These are phyloP conservation scores for Pyrgilauda ruficollis DNA, from an alignment of 2,113 vertebrate genomes.

Conservation along the genomic window DNA sequence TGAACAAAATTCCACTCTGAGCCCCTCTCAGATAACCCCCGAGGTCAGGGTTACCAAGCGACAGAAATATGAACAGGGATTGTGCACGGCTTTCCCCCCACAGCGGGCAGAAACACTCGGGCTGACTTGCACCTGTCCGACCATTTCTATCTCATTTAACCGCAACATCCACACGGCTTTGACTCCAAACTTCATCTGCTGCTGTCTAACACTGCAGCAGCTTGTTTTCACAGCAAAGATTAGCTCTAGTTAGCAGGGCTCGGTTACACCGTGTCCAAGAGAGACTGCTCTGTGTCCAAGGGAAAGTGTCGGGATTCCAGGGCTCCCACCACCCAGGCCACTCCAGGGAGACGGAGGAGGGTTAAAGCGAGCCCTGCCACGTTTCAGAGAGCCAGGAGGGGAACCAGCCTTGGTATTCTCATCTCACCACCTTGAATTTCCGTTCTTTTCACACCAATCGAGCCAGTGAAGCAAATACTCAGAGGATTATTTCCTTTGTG, in stretches of 20 bases:
- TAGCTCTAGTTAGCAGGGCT: neutral
- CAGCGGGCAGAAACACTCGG: neutral
- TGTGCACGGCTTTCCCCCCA: neutral
- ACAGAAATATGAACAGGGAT: neutral
- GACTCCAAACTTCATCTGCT: neutral
- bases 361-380: neutral
- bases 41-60: constrained; percentile 49
- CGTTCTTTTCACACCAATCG: constrained; percentile 64
- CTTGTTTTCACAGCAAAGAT: neutral
- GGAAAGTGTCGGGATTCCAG: neutral
- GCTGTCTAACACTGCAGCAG: neutral
- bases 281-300: neutral
- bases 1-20: constrained; percentile 44
- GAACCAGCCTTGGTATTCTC: neutral
- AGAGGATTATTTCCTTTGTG: constrained; percentile 62
- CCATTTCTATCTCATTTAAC: constrained; percentile 5
- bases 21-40: constrained; percentile 54
- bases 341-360: neutral
- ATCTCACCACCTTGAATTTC: constrained; percentile 47
- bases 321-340: neutral
- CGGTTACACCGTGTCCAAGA: neutral
- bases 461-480: constrained; percentile 64
- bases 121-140: constrained; percentile 8
- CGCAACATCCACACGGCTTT: neutral
- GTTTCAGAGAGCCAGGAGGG: neutral